Conservation (phyloP, 1,140 invertebrate species). For the Apis laboriosa region DNA sequence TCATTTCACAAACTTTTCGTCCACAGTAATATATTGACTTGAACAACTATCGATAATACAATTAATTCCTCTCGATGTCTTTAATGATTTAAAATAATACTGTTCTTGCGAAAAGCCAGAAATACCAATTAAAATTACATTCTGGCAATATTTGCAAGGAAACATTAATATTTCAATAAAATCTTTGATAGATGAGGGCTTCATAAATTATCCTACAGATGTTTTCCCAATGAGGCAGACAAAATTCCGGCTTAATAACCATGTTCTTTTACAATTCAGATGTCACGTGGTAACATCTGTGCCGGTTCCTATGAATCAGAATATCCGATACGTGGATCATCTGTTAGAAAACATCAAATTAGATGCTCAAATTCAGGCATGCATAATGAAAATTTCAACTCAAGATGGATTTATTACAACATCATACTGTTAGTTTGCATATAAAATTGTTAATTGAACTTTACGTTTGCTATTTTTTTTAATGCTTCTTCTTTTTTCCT, state of each 20-base stretch:
- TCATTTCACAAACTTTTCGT: no score
- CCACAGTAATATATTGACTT: no score
- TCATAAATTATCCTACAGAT: conserved; percentile 17
- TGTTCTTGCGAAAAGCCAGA: not conserved
- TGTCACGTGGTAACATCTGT: conserved; percentile 68
- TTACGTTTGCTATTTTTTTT: not conserved
- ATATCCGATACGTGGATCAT: conserved; percentile 38
- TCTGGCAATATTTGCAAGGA: not conserved
- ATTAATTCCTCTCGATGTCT: not conserved
- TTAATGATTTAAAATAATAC: not conserved
- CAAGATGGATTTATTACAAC: conserved; percentile 65
- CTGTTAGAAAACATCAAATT: conserved; percentile 60
- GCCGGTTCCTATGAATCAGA: conserved; percentile 66
- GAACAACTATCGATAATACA: not conserved
- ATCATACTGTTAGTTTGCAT: conserved; percentile 46
- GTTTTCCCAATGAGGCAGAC: not conserved
- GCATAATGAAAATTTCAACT: conserved; percentile 63
- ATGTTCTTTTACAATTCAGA: conserved; percentile 75
- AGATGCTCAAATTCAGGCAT: conserved; percentile 51
- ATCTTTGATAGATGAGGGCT: not conserved
- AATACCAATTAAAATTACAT: not conserved
- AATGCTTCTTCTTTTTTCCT: no score
- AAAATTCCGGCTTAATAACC: conserved; percentile 69
- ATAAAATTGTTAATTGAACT: conserved; percentile 46
- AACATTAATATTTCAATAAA: not conserved